Evolutionary conservation across 1,140 invertebrate genomes (phyloP), one percentile per base, ranked within the genome.

Genomic region (Oreohelix idahoensis): DNA sequence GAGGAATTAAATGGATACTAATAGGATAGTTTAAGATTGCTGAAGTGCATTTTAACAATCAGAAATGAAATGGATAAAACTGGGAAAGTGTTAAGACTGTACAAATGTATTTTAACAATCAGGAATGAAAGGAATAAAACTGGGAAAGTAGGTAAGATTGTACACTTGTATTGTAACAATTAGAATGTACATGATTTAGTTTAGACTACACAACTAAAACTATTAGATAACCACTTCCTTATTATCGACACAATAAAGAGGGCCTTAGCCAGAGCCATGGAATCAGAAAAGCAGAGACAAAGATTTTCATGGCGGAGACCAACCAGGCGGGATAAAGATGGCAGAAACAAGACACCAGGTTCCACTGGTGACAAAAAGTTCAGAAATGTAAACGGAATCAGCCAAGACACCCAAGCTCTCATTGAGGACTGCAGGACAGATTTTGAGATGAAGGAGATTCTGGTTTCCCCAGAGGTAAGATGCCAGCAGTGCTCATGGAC

Each of bases 261-360:
- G 32, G 89, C 88, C 26, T 78, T 91, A 51, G 89, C 88, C 85
- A 84, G 88, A 83, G 90, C 90, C 23, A 88, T 86, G 69, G 87
- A 90, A 75, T 88, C 80, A 13, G 80, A 83, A 13, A 86, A 88
- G 49, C 75, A 74, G 26, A 87, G 84, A 77, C 77, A 83, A 45
- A 87, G 86, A 74, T 83, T 86, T 78, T 79, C 86, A 84, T 86
- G 86, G 87, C 84, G 78, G 83, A 84, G 83, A 82, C 88, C 82
- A 66, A 78, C 83, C 26, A 83, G 85, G 39, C 86, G 85, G 49
- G 85, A 86, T 66, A 89, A 87, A 58, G 10, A 36, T 0, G 23
- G 75, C 76, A 53, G 86, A 86, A 81, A 63, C 81, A 66, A 78
- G 76, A 82, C 76, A 66, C 35, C 79, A 58, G 81, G 23, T n/a